A percentile compares a stretch with the other conserved stretches of the same genome.
phyloP scores from a whole-genome alignment of 2,113 vertebrate species.

The Pseudonaja textilis region DNA sequence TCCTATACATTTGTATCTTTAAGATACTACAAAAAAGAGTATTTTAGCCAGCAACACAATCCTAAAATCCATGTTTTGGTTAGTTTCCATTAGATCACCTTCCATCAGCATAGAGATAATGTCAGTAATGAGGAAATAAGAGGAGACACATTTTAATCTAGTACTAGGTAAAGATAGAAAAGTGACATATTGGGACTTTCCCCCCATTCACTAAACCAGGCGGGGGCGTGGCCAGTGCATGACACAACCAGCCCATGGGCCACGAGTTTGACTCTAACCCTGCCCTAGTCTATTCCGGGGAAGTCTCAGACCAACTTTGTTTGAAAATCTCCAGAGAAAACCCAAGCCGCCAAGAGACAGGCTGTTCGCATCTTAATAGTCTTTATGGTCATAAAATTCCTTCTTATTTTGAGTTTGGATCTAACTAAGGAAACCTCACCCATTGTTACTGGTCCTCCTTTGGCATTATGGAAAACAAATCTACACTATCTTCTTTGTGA shows the following conservation, averaged over 20 bases:
- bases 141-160: background rate
- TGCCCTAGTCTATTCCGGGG: background rate
- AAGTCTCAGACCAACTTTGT: background rate
- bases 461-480: background rate
- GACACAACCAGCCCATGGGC: no score
- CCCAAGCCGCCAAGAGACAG: background rate
- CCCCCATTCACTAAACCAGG: no score
- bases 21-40: background rate
- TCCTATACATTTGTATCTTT: background rate
- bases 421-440: background rate
- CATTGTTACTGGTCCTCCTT: background rate
- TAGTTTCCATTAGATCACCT: background rate
- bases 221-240: no score
- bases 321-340: background rate
- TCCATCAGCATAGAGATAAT: background rate
- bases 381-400: background rate
- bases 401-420: background rate
- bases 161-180: constrained; percentile 23
- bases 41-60: background rate
- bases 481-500: background rate
- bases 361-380: background rate
- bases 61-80: background rate
- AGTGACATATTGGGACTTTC: background rate
- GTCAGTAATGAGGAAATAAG: background rate
- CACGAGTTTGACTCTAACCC: no score